phyloP scores from a whole-genome alignment of 2,888 invertebrate genomes.

The Pachliopta kotzebuea region DNA sequence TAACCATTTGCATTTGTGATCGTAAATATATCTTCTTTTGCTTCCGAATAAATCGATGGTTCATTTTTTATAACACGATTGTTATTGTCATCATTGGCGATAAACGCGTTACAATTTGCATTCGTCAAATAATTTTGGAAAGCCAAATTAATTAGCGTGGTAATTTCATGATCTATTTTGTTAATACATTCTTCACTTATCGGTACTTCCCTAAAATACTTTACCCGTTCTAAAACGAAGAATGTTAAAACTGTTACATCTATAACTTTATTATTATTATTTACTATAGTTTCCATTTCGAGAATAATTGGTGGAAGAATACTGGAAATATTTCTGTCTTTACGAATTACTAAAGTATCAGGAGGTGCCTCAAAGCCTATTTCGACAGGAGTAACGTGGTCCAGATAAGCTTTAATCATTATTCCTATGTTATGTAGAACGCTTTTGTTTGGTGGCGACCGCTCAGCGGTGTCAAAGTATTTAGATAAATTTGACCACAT shows the following conservation, averaged over 20 bases:
- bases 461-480: constrained; percentile 13
- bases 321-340: constrained; percentile 6
- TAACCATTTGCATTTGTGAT: neutral
- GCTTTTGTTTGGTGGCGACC: constrained; percentile 23
- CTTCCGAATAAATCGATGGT: neutral
- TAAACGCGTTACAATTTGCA: constrained; percentile 14
- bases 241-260: neutral
- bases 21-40: neutral
- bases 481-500: constrained; percentile 26
- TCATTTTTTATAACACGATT: neutral
- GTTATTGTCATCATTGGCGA: neutral
- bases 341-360: neutral
- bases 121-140: constrained; percentile 17
- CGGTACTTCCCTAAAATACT: neutral
- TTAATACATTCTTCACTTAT: constrained; percentile 13
- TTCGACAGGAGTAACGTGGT: constrained; percentile 21
- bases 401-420: constrained; percentile 28
- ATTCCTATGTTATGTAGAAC: constrained; percentile 25
- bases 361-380: neutral
- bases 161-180: constrained; percentile 17
- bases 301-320: constrained; percentile 14
- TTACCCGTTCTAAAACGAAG: constrained; percentile 7
- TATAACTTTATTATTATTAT: constrained; percentile 1
- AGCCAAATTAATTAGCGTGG: constrained; percentile 11
- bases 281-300: constrained; percentile 11